These are phyloP conservation scores for Pygmarrhopalites habei DNA, from an alignment of 1,140 invertebrate genomes.

Conservation along the genomic window DNA sequence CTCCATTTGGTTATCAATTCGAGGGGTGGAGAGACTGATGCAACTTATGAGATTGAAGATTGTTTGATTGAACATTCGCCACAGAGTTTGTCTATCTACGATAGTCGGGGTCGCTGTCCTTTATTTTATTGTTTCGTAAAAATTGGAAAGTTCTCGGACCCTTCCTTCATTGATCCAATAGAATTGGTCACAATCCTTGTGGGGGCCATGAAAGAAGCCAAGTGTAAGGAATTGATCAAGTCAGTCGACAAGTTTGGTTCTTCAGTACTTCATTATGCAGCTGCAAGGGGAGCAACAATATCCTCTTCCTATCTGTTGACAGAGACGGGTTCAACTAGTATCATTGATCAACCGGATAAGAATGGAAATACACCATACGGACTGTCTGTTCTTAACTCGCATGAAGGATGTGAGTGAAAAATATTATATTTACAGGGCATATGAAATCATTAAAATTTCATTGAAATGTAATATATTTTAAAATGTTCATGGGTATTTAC, in stretches of 20 bases:
- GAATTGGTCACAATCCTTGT: conserved; percentile 45
- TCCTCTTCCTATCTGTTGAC: conserved; percentile 38
- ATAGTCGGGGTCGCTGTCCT: conserved; percentile 40
- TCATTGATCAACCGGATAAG: conserved; percentile 44
- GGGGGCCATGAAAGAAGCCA: conserved; percentile 41
- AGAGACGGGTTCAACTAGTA: conserved; percentile 11
- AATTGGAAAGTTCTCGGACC: conserved; percentile 36
- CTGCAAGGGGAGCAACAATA: conserved; percentile 48
- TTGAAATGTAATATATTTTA: too few relatives aligned
- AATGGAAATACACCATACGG: conserved; percentile 49
- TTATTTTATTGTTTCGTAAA: conserved; percentile 50
- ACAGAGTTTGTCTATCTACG: conserved; percentile 33
- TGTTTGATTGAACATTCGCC: conserved; percentile 40
- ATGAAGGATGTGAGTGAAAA: conserved; percentile 50
- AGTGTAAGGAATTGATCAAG: conserved; percentile 40
- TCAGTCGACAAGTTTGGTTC: conserved; percentile 43
- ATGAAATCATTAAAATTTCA: too few relatives aligned
- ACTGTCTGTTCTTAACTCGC: conserved; percentile 46
- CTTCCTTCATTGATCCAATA: conserved; percentile 46
- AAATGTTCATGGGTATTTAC: too few relatives aligned
- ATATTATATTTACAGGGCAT: too few relatives aligned
- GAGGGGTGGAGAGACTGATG: conserved; percentile 43
- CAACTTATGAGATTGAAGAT: conserved; percentile 41
- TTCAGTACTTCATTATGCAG: conserved; percentile 49
- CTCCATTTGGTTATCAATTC: conserved; percentile 45